phyloP scores from a whole-genome alignment of 2,797 vertebrate genomes.

The Danio aesculapii region DNA sequence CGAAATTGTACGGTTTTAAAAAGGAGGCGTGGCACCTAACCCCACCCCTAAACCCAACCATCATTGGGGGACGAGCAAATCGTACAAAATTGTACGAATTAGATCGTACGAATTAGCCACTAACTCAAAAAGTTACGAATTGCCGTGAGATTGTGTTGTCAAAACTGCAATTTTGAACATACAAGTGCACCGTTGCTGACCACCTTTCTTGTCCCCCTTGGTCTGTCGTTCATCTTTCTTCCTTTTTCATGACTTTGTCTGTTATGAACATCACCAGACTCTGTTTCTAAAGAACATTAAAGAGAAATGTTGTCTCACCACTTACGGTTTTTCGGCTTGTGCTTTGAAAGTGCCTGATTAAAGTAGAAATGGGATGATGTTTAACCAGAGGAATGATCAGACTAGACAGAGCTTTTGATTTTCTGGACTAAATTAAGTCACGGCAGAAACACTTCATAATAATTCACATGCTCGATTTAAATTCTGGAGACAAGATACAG shows the following conservation, averaged over 20 bases:
- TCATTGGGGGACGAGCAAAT: too few species aligned
- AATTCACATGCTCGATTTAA: slow-evolving; percentile 4
- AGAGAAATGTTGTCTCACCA: slow-evolving; percentile 86
- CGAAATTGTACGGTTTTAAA: too few species aligned
- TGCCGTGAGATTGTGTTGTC: too few species aligned
- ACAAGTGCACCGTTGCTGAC: slow-evolving; percentile 62
- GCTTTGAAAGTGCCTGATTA: background rate
- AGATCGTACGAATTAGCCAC: too few species aligned
- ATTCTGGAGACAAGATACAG: slow-evolving; percentile 38
- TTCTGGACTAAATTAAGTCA: background rate
- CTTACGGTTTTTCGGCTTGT: slow-evolving; percentile 66
- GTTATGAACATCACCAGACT: slow-evolving; percentile 79
- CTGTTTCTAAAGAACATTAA: slow-evolving; percentile 85
- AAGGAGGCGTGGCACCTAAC: too few species aligned
- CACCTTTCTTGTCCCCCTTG: slow-evolving; percentile 43
- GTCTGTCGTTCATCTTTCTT: background rate
- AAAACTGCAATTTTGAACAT: slow-evolving; percentile 72
- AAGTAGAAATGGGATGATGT: slow-evolving; percentile 11
- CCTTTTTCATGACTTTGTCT: slow-evolving; percentile 72
- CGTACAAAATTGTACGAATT: too few species aligned
- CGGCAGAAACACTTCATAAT: background rate
- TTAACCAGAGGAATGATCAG: slow-evolving; percentile 10
- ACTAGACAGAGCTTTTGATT: slow-evolving; percentile 38
- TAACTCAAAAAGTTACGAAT: too few species aligned
- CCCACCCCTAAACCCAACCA: too few species aligned